Evolutionary conservation across 2,888 invertebrate genomes (phyloP), one percentile per base, ranked within the genome.

Genomic region (Pheosia tremula): DNA sequence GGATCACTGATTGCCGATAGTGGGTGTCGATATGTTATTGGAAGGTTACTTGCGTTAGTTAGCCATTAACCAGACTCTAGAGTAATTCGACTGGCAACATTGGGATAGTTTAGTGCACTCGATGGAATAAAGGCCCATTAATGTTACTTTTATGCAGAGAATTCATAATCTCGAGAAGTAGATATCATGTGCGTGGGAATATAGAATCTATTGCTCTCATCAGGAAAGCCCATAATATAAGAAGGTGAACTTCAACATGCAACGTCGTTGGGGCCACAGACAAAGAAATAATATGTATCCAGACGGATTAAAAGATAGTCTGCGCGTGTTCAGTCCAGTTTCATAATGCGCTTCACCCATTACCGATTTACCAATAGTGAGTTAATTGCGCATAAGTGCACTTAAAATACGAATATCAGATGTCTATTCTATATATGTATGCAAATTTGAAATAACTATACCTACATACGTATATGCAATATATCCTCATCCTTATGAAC

Each of bases 1-100:
- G 68, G 67, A 73, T 77, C 77, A 72, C 68, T 69, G 74, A 79
- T 74, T 72, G 69, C 72, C 72, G 78, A 77, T 77, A 79, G 72
- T 75, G 65, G 71, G 58, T 61, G 62, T 63, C 64, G 70, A 72
- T 74, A 70, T 70, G 70, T 69, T 77, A 75, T 74, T 74, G 75
- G 60, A 62, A 66, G 59, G 61, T 67, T 76, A 72, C 76, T 70
- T 67, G 65, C 63, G 66, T 61, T 67, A 64, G 68, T 73, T 69
- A 58, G 63, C 66, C 24, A 56, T 45, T 56, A 36, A 36, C 41
- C 13, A 41, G 9, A 7, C 56, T 45, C 10, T 36, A 8, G 11
- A 36, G 24, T 45, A 56, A 56, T 45, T 56, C 45, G 60, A 50
- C 62, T 66, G 70, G 69, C 66, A 69, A 74, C 60, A 67, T 66